phyloP scores from a whole-genome alignment of 2,113 vertebrate genomes.

The Nettapus auritus region DNA sequence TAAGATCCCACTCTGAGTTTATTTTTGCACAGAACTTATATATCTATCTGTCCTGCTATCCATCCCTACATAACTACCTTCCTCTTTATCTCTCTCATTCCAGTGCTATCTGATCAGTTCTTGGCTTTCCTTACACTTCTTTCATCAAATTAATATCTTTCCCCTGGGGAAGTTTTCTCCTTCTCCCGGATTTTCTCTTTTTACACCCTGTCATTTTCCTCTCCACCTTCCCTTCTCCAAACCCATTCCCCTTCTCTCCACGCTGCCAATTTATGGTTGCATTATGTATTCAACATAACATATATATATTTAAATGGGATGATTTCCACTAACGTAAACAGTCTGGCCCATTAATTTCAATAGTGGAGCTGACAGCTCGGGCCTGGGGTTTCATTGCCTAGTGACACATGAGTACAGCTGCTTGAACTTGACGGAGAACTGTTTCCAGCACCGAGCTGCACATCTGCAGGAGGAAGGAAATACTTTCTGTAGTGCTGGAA shows the following conservation, averaged over 20 bases:
- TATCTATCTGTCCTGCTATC: neutral
- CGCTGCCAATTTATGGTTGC: neutral
- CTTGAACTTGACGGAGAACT: constrained; percentile 38
- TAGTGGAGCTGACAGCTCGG: constrained; percentile 37
- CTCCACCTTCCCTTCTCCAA: neutral
- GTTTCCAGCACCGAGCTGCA: constrained; percentile 56
- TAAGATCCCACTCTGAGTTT: neutral
- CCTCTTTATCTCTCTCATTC: neutral
- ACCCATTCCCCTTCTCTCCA: accelerated
- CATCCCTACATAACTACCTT: neutral
- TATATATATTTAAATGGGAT: constrained; percentile 23
- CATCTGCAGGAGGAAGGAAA: constrained; percentile 74
- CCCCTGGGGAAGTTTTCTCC: neutral
- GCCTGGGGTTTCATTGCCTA: constrained; percentile 44
- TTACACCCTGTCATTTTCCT: constrained; percentile 7
- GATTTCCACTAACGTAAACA: constrained; percentile 31
- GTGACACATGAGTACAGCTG: constrained; percentile 63
- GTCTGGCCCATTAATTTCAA: constrained; percentile 54
- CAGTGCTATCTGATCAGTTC: constrained; percentile 19
- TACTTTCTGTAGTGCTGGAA: constrained; percentile 52
- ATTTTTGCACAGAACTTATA: neutral
- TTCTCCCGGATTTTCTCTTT: neutral
- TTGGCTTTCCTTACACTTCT: constrained; percentile 25
- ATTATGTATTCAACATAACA: neutral
- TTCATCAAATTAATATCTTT: neutral